Conservation (phyloP, 2,888 invertebrate genomes). For the Notocelia uddmanniana region DNA sequence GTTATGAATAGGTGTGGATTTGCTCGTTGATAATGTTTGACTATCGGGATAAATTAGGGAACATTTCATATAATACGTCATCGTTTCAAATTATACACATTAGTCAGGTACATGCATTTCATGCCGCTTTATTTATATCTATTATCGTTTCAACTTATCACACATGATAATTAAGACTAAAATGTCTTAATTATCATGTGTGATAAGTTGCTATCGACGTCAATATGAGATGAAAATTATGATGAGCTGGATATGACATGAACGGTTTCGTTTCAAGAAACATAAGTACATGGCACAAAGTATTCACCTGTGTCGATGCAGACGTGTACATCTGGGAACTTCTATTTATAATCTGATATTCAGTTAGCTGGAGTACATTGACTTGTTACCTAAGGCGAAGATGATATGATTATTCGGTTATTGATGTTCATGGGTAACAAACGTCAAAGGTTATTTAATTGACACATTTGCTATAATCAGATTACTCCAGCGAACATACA, state of each 20-base stretch:
- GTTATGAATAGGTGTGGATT: constrained; percentile 42
- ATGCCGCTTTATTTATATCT: not conserved
- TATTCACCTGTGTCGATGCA: constrained; percentile 76
- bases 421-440: too few species aligned
- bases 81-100: constrained; percentile 14
- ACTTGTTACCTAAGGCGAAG: not conserved
- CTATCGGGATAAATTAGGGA: constrained; percentile 13
- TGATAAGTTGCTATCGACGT: not conserved
- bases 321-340: constrained; percentile 44
- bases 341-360: constrained; percentile 15
- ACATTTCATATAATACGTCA: not conserved
- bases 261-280: constrained; percentile 16
- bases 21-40: constrained; percentile 25
- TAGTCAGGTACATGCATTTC: constrained; percentile 34
- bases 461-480: too few species aligned
- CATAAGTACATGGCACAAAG: constrained; percentile 74
- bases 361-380: not conserved
- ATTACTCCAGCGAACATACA: constrained; percentile 1
- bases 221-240: not conserved
- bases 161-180: too few species aligned
- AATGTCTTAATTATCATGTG: not conserved
- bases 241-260: constrained; percentile 2
- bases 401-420: too few species aligned
- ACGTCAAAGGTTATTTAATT: too few species aligned
- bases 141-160: not conserved